These are phyloP conservation scores for Scolopax mira DNA, from an alignment of 2,113 vertebrate genomes.

Conservation along the genomic window DNA sequence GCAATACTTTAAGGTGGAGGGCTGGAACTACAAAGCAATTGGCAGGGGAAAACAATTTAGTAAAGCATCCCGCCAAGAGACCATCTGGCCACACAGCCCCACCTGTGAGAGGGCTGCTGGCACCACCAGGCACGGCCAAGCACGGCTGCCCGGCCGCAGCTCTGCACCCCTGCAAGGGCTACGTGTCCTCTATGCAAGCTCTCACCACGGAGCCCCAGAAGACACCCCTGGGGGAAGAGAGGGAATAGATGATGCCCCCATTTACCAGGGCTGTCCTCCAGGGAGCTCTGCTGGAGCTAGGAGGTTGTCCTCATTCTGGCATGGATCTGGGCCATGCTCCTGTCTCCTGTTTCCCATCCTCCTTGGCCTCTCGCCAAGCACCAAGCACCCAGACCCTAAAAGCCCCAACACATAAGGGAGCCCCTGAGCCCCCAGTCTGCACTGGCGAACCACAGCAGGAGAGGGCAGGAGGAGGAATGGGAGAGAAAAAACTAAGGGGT, in stretches of 20 bases:
- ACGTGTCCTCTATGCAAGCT: not conserved
- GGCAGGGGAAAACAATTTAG: not conserved
- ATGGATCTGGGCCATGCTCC: not conserved
- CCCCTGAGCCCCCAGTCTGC: not conserved
- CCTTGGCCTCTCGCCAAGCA: not conserved
- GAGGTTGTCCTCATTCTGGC: constrained; percentile 26
- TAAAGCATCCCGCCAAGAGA: not conserved
- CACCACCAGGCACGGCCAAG: not conserved
- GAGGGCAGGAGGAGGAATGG: not conserved
- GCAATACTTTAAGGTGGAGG: not conserved
- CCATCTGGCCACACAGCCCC: not conserved
- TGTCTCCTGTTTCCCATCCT: not conserved
- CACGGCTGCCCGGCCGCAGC: not conserved
- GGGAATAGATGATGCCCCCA: not conserved
- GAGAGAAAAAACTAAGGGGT: not conserved
- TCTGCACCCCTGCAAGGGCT: not conserved
- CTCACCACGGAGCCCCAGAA: not conserved
- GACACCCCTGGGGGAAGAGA: not conserved
- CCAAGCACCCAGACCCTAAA: not conserved
- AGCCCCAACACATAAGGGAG: not conserved
- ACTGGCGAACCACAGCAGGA: not conserved
- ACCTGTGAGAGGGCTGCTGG: not conserved
- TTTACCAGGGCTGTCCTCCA: not conserved
- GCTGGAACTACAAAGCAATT: not conserved
- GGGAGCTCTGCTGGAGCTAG: not conserved